Conservation (phyloP, 2,113 vertebrate genomes). For the Numida meleagris region DNA sequence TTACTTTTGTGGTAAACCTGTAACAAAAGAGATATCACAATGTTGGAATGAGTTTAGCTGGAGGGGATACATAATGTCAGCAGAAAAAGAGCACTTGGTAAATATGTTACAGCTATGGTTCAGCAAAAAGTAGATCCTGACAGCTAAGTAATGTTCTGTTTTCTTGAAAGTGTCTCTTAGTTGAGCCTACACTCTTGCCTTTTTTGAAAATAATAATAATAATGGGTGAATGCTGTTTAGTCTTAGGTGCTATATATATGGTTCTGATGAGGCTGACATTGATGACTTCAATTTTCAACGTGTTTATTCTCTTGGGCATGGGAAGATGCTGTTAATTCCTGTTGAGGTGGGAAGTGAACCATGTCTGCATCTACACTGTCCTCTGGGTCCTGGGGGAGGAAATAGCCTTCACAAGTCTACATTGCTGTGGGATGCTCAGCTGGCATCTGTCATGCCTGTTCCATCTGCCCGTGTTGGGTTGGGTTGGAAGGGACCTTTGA, state of each 20-base stretch:
- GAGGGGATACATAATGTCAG: constrained; percentile 31
- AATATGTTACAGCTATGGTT: background rate
- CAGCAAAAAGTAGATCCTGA: constrained; percentile 16
- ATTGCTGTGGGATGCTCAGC: background rate
- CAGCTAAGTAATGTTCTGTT: background rate
- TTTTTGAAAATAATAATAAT: background rate
- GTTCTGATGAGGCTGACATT: background rate
- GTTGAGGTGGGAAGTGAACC: background rate
- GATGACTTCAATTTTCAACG: background rate
- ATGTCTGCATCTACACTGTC: background rate
- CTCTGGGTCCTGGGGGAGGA: background rate
- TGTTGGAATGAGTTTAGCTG: constrained; percentile 55
- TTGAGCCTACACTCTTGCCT: background rate
- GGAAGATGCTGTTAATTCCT: background rate
- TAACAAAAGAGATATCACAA: constrained; percentile 7
- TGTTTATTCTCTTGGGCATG: background rate
- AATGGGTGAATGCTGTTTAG: background rate
- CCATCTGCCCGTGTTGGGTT: background rate
- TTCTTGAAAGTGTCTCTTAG: background rate
- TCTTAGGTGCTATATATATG: background rate
- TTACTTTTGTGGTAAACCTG: constrained; percentile 24
- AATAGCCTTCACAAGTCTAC: background rate
- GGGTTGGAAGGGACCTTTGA: background rate
- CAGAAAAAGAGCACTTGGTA: background rate
- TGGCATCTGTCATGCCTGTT: background rate